These are phyloP conservation scores for Rhadina sibilatrix DNA, from an alignment of 2,113 vertebrate species.

Conservation along the genomic window DNA sequence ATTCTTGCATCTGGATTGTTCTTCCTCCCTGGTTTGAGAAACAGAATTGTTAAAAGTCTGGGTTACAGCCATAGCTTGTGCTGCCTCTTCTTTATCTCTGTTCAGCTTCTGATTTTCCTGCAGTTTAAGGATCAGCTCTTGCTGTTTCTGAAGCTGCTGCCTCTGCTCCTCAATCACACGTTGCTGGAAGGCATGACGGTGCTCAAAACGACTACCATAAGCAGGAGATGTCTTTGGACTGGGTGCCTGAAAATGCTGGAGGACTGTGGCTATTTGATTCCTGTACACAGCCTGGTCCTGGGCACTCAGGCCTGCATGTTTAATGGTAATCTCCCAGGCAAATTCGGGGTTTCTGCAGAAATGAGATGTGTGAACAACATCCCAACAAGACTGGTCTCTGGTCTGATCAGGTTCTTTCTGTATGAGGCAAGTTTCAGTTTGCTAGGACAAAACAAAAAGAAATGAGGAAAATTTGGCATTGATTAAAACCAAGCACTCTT, in stretches of 20 bases:
- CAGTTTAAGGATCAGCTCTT: slow-evolving; percentile 79
- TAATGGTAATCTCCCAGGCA: slow-evolving; percentile 73
- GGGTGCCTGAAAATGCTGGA: neutral
- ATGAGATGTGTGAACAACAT: neutral
- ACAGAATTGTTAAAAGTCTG: neutral
- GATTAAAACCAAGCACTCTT: neutral
- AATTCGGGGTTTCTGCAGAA: slow-evolving; percentile 35
- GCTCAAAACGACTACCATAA: slow-evolving; percentile 67
- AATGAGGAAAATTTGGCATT: neutral
- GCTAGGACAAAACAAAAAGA: neutral
- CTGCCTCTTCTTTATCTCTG: slow-evolving; percentile 65
- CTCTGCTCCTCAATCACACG: slow-evolving; percentile 83
- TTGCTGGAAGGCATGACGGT: slow-evolving; percentile 77
- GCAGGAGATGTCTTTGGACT: slow-evolving; percentile 8
- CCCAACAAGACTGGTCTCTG: neutral
- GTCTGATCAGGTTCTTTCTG: neutral
- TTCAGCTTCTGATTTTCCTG: slow-evolving; percentile 75
- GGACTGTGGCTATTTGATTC: neutral
- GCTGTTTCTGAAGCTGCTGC: slow-evolving; percentile 85
- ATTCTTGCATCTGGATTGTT: neutral
- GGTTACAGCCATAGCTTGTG: slow-evolving; percentile 4
- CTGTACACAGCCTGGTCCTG: slow-evolving; percentile 38
- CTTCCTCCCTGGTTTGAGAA: neutral
- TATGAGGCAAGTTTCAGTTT: neutral
- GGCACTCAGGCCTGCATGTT: slow-evolving; percentile 34